Base-by-base conservation (phyloP, 1,140 invertebrate genomes). In the Glomeris maerens region DNA sequence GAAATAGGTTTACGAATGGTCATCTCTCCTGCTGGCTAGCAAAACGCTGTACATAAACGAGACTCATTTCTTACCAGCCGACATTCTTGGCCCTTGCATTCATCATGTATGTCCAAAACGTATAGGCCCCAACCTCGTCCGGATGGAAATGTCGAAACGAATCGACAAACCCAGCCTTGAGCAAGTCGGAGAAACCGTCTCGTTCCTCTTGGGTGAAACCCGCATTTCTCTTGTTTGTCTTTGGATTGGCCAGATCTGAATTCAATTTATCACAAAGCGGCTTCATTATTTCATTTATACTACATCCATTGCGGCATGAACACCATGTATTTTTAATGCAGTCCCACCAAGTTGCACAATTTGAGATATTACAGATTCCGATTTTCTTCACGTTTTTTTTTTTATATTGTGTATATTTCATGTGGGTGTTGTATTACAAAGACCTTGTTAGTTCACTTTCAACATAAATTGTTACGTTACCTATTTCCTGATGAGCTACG, bases 191-290 rank as follows among this genome's bases (percentile, higher is more conserved):
- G 77, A 99, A 91, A 14, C 66, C 87, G 31, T 90, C 79, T 47
- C 94, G 72, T 69, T 98, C 94, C 66, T 97, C 86, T 59, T 80
- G 72, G 0, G 93, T 98, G 62, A 98, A 99, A 13, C 95, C 95
- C 40, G 94, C 90, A 65, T 81, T 90, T 64, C 83, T 90, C 45
- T 77, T 83, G 65, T 98, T 98, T 0, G 78, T 78, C 66, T 93
- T 92, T 2, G 95, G 93, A 74, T 98, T 97, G 13, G 80, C 78
- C 52, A 98, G 70, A 77, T 98, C 93, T 89, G 55, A 45, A 66
- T n/a, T n/a, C n/a, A n/a, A n/a, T n/a, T n/a, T n/a, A n/a, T n/a
- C n/a, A n/a, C n/a, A n/a, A n/a, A n/a, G n/a, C n/a, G n/a, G n/a
- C n/a, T n/a, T n/a, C n/a, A n/a, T n/a, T n/a, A n/a, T n/a, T n/a